phyloP scores from a whole-genome alignment of 2,113 vertebrate species.

The Engraulis encrasicolus region DNA sequence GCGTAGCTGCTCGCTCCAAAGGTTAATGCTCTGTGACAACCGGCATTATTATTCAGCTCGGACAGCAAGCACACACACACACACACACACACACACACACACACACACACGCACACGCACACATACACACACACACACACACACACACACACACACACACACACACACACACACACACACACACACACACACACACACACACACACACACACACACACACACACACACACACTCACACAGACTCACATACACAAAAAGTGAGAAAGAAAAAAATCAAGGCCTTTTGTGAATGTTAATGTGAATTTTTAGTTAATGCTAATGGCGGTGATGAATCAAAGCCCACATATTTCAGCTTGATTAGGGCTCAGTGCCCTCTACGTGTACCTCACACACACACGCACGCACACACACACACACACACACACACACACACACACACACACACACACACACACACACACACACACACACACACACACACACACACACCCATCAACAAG shows the following conservation, averaged over 20 bases:
- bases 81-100: constrained; percentile 4
- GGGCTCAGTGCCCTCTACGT: not conserved
- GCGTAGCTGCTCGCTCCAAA: not conserved
- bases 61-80: not conserved
- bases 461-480: too few relatives aligned
- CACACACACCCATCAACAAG: too few relatives aligned
- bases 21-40: constrained; percentile 17
- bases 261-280: not conserved
- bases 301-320: constrained; percentile 13
- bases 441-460: not conserved
- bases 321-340: constrained; percentile 5
- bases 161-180: constrained; percentile 18
- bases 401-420: not conserved
- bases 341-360: constrained; percentile 8
- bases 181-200: not conserved
- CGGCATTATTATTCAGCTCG: not conserved
- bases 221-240: not conserved
- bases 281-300: constrained; percentile 8
- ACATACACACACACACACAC: constrained; percentile 18
- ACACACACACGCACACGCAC: constrained; percentile 8
- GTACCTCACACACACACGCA: too few relatives aligned
- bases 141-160: not conserved
- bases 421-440: not conserved
- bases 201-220: constrained; percentile 39
- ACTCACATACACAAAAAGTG: not conserved